Evolutionary conservation across 2,797 vertebrate species (phyloP).

Genomic region (Staurois parvus): DNA sequence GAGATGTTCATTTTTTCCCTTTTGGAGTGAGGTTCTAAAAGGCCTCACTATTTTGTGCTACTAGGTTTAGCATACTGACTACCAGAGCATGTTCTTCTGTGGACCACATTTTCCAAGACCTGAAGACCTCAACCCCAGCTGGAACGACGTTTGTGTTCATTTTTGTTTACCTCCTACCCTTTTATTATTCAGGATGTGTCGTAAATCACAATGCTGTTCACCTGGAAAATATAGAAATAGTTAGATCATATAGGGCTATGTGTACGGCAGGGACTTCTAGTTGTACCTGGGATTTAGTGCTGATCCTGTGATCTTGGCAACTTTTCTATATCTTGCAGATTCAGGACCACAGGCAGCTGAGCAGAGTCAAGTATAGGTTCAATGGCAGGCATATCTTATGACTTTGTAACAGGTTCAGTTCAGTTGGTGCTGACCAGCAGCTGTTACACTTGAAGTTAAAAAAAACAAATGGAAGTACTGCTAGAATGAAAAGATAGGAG

Average conservation of each 20-base stretch:
- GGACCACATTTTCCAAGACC: constrained; percentile 20
- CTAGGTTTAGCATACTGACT: neutral
- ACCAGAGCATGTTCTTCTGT: constrained; percentile 28
- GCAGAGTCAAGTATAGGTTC: neutral
- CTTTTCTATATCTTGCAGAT: neutral
- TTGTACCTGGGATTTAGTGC: neutral
- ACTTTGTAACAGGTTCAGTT: neutral
- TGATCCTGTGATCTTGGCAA: neutral
- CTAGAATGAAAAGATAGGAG: neutral
- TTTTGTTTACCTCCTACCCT: neutral
- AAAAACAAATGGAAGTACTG: neutral
- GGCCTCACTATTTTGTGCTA: neutral
- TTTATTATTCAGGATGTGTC: neutral
- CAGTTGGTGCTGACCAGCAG: neutral
- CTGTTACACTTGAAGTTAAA: neutral
- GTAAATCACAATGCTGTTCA: constrained; percentile 1
- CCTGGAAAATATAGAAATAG: neutral
- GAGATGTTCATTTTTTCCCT: neutral
- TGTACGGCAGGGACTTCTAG: neutral
- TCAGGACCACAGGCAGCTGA: neutral
- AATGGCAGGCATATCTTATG: neutral
- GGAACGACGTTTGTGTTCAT: constrained; percentile 2
- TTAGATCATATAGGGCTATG: constrained; percentile 13
- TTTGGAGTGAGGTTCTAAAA: neutral
- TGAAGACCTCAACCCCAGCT: neutral